A percentile compares a stretch with the other conserved stretches of the same genome.
These are phyloP conservation scores for Acanthis flammea DNA, from an alignment of 2,797 vertebrate species.

Conservation along the genomic window DNA sequence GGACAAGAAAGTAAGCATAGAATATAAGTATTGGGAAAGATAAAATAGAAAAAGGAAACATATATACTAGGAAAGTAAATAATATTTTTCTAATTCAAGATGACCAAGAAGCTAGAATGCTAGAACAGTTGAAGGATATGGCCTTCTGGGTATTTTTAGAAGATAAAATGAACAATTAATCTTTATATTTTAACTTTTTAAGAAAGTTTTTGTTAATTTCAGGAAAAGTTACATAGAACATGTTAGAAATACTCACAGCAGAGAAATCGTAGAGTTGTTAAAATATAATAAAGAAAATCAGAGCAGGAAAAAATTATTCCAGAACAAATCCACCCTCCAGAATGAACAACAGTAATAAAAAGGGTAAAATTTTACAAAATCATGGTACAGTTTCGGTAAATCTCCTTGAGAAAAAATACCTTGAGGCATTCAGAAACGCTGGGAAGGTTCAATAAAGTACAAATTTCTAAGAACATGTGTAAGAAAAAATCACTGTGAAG, in stretches of 20 bases:
- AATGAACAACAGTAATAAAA: neutral
- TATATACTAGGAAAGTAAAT: neutral
- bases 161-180: neutral
- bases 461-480: neutral
- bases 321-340: neutral
- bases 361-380: neutral
- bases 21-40: neutral
- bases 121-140: neutral
- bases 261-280: neutral
- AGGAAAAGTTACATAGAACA: neutral
- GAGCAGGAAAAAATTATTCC: neutral
- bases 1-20: neutral
- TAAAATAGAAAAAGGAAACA: neutral
- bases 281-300: neutral
- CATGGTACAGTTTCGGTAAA: neutral
- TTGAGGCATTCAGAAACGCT: neutral
- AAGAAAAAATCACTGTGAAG: neutral
- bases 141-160: neutral
- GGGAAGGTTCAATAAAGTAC: neutral
- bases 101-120: neutral
- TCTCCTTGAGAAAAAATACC: neutral
- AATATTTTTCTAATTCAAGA: neutral
- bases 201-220: neutral
- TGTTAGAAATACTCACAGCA: neutral
- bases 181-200: neutral